Evolutionary conservation across 2,888 invertebrate genomes (phyloP), one percentile per base, ranked within the genome.

Genomic region (Anodontia alba): DNA sequence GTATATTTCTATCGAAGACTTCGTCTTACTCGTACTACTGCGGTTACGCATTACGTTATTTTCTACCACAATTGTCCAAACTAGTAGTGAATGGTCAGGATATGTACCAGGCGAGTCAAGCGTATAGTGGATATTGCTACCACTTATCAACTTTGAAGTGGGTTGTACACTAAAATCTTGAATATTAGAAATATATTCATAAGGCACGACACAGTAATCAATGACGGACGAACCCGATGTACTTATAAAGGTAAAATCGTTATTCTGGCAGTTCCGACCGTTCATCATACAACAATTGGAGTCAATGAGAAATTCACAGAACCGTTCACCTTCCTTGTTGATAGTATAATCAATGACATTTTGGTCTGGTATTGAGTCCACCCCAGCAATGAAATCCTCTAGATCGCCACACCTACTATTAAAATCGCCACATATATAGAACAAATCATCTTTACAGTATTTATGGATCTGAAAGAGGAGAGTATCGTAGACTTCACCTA

Each of bases 271-370:
- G 7, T 67, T 33, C 29, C 67, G 33, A n/a, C 67, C 67, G 23
- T 67, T 67, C 42, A 67, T n/a, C 5, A 67, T 67, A 36, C 67
- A 67, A 5, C n/a, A 26, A 36, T 67, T 33, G 5, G 67, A 36
- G 20, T 36, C 29, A 36, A 36, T 67, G n/a, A 67, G 42, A 20
- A 67, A 67, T 26, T 67, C 67, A 42, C 23, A 26, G 12, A 67
- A 67, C 12, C n/a, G 38, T 5, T 36, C 38, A 3, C 67, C 67
- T 26, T 42, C n/a, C 20, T 36, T n/a, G 23, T 67, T 67, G 12
- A 26, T 67, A 12, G 36, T 67, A 36, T n/a, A 67, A 36, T 67
- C 67, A 7, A 67, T 29, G 3, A 67, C 36, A 20, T 67, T 8
- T 36, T 38, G 67, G 2, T 67, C 36, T n/a, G 38, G 36, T 67